Evolutionary conservation across 2,888 invertebrate species (phyloP).

Genomic region (Chrysotoxum bicinctum): DNA sequence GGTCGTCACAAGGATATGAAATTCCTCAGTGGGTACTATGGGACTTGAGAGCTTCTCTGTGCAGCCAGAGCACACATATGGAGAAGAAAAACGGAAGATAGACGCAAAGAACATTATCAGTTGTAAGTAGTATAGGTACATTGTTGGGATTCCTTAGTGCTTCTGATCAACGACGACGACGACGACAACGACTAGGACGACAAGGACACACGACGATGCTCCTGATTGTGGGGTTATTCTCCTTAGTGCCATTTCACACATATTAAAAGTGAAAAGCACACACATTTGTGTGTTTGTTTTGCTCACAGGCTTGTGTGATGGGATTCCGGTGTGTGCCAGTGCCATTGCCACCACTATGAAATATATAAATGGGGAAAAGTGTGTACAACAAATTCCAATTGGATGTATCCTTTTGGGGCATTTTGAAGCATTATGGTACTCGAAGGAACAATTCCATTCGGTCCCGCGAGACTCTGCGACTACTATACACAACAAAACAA

Average conservation of each 20-base stretch:
- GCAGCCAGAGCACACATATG: conserved; percentile 13
- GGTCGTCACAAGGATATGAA: conserved; percentile 70
- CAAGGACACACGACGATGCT: conserved; percentile 23
- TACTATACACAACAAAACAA: conserved; percentile 12
- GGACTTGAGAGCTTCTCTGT: conserved; percentile 45
- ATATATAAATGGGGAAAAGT: conserved; percentile 74
- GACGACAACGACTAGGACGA: background rate
- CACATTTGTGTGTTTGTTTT: conserved; percentile 70
- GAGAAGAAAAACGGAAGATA: conserved; percentile 23
- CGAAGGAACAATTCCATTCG: conserved; percentile 81
- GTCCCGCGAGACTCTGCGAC: conserved; percentile 76
- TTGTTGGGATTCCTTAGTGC: conserved; percentile 70
- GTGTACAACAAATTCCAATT: conserved; percentile 79
- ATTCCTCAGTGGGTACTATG: conserved; percentile 68
- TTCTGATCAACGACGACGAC: conserved; percentile 64
- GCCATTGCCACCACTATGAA: conserved; percentile 64
- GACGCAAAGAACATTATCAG: conserved; percentile 64
- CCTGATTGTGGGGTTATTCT: conserved; percentile 65
- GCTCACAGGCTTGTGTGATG: conserved; percentile 47
- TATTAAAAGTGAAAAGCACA: conserved; percentile 73
- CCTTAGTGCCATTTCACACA: conserved; percentile 73
- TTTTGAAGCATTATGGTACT: conserved; percentile 81
- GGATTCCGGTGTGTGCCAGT: conserved; percentile 63
- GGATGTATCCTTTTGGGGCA: conserved; percentile 80
- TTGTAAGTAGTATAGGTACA: conserved; percentile 72